Evolutionary conservation across 2,113 vertebrate genomes (phyloP).

Genomic region (Laticauda colubrina): DNA sequence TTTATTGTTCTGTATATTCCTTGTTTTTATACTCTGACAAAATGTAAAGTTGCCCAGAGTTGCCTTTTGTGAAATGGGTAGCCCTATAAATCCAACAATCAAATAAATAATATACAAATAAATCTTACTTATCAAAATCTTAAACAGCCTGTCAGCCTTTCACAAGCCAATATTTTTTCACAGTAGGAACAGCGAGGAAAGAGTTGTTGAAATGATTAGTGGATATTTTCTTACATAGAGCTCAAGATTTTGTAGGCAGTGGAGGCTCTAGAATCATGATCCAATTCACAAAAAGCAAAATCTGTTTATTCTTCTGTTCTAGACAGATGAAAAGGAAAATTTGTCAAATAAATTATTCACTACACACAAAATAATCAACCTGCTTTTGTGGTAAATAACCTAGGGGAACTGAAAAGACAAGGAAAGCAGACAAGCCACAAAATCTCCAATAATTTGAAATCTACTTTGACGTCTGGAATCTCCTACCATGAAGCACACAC

Average conservation of each 20-base stretch:
- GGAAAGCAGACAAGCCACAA: conserved; percentile 1
- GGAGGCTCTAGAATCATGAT: conserved; percentile 10
- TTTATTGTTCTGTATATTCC: neutral
- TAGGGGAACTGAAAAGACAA: conserved; percentile 18
- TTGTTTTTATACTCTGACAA: neutral
- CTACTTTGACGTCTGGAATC: conserved; percentile 18
- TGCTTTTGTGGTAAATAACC: conserved; percentile 30
- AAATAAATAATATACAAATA: neutral
- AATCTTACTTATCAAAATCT: neutral
- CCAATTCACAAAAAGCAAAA: conserved; percentile 15
- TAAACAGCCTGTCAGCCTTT: neutral
- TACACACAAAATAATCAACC: conserved; percentile 1
- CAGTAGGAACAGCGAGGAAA: neutral
- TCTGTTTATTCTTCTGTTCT: conserved; percentile 15
- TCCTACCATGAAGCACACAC: neutral
- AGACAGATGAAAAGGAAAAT: conserved; percentile 30
- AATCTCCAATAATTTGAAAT: conserved; percentile 20
- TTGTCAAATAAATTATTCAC: conserved; percentile 37
- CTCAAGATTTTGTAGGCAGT: neutral
- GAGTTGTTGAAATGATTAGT: neutral
- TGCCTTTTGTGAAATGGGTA: neutral
- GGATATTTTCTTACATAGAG: neutral
- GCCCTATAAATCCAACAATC: neutral
- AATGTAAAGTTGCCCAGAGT: neutral
- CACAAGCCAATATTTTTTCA: conserved; percentile 4